Conservation (phyloP, 1,140 invertebrate species). For the Zophobas atratus region DNA sequence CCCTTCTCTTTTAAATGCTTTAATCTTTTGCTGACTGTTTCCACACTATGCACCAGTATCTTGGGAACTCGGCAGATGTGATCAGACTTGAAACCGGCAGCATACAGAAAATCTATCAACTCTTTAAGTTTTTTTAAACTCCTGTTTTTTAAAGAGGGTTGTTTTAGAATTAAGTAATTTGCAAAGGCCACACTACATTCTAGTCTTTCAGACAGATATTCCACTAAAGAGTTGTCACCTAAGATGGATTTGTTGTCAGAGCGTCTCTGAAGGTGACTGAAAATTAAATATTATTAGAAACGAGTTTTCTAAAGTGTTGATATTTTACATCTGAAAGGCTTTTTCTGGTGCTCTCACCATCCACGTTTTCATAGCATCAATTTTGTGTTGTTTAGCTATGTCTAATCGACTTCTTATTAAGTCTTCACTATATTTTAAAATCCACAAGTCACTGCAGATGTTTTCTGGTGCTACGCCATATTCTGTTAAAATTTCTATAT, state of each 20-base stretch:
- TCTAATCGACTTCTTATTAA: slow-evolving; percentile 66
- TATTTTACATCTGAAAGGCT: slow-evolving; percentile 66
- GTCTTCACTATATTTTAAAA: slow-evolving; percentile 68
- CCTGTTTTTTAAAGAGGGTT: slow-evolving; percentile 68
- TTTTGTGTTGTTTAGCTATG: slow-evolving; percentile 66
- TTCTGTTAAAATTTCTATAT: slow-evolving; percentile 59
- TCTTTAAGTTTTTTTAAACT: slow-evolving; percentile 70
- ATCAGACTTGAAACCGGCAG: slow-evolving; percentile 67
- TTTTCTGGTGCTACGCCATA: slow-evolving; percentile 67
- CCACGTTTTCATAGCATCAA: slow-evolving; percentile 72
- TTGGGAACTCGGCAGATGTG: slow-evolving; percentile 70
- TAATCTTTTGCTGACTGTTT: slow-evolving; percentile 69
- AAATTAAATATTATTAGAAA: slow-evolving; percentile 41
- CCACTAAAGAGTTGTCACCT: slow-evolving; percentile 66
- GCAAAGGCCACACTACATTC: slow-evolving; percentile 65
- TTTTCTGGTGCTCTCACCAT: slow-evolving; percentile 70
- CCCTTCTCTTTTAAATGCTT: slow-evolving; percentile 67
- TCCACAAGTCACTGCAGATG: slow-evolving; percentile 71
- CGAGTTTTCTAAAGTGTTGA: slow-evolving; percentile 26
- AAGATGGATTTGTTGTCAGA: slow-evolving; percentile 68
- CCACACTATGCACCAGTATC: slow-evolving; percentile 70
- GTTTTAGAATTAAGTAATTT: slow-evolving; percentile 66
- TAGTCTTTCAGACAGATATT: slow-evolving; percentile 70
- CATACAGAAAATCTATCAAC: slow-evolving; percentile 70
- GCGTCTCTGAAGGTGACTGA: slow-evolving; percentile 67